These are phyloP conservation scores for Dinocampus coccinellae DNA, from an alignment of 2,888 invertebrate genomes.

Conservation along the genomic window DNA sequence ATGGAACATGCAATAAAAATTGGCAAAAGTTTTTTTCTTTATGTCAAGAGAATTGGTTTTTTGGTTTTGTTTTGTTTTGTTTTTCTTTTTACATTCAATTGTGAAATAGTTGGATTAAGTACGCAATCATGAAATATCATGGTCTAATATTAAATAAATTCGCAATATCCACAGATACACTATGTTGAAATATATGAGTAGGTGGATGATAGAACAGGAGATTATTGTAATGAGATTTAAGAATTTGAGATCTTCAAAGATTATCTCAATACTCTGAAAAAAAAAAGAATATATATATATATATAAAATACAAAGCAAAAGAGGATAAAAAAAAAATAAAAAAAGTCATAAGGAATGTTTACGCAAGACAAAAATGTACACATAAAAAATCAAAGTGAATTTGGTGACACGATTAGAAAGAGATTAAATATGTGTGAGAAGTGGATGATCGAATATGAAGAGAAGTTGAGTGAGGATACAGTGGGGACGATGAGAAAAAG, in stretches of 20 bases:
- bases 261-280: not conserved
- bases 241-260: not conserved
- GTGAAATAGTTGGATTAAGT: too few species aligned
- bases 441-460: slow-evolving; percentile 23
- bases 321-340: not conserved
- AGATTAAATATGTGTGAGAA: slow-evolving; percentile 23
- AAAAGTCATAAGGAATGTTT: not conserved
- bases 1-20: not conserved
- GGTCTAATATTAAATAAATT: too few species aligned
- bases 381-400: not conserved
- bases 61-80: too few species aligned
- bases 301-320: not conserved
- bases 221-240: too few species aligned
- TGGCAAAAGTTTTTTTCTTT: not conserved
- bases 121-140: too few species aligned
- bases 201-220: not conserved
- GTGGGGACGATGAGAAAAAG: slow-evolving; percentile 36
- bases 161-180: too few species aligned
- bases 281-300: not conserved
- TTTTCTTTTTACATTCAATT: too few species aligned
- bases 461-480: slow-evolving; percentile 31
- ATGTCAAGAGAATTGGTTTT: too few species aligned
- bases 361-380: not conserved
- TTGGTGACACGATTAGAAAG: slow-evolving; percentile 22
- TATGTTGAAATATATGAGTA: too few species aligned